Percentiles rank a stretch among this genome's conserved stretches.
phyloP scores from a whole-genome alignment of 2,113 vertebrate genomes.

The Burhinus oedicnemus region DNA sequence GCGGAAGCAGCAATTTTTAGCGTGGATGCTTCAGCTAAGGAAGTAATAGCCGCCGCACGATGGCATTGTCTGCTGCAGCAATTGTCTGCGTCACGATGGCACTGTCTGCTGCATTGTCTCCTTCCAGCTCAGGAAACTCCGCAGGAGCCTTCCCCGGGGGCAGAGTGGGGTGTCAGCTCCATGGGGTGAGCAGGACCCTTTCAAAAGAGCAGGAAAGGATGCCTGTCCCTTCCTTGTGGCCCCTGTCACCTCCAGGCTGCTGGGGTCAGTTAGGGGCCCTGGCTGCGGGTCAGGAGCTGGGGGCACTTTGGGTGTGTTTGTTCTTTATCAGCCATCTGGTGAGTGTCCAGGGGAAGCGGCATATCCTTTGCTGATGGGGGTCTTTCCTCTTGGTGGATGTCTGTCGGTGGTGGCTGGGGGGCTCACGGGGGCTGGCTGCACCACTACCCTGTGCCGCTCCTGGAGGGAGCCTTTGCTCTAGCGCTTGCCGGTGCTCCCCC shows the following conservation, averaged over 20 bases:
- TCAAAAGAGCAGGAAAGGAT: not conserved
- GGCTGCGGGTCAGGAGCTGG: not conserved
- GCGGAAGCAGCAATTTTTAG: not conserved
- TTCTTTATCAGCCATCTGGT: not conserved
- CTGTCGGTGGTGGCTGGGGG: fast-evolving
- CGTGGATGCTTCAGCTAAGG: fast-evolving
- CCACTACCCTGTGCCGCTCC: not conserved
- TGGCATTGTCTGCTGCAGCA: not conserved
- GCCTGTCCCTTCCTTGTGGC: fast-evolving
- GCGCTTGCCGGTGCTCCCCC: fast-evolving
- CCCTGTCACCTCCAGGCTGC: not conserved
- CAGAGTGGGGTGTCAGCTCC: not conserved
- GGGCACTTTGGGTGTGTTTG: not conserved
- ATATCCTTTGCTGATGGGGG: not conserved
- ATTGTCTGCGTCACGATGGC: not conserved
- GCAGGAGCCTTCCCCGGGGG: fast-evolving
- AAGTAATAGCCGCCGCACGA: fast-evolving
- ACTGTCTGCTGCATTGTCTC: not conserved
- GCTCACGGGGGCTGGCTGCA: not conserved
- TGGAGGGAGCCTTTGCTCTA: not conserved
- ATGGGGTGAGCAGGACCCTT: not conserved
- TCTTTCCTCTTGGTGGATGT: not conserved
- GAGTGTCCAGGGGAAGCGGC: not conserved
- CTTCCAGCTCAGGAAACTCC: not conserved
- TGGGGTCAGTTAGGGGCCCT: not conserved